Conservation (phyloP, 2,797 vertebrate species). For the Hozukius guyotensis region DNA sequence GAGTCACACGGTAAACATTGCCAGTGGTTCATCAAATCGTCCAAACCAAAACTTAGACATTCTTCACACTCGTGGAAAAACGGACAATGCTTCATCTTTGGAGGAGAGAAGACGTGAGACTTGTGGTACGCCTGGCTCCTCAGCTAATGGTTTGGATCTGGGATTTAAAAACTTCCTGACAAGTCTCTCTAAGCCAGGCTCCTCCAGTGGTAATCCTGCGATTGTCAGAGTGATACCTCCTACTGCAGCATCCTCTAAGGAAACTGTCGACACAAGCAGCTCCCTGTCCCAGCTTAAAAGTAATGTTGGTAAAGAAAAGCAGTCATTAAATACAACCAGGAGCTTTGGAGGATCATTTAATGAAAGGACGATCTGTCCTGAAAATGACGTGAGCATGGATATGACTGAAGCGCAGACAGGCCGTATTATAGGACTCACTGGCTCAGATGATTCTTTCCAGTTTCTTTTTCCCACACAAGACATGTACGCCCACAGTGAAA, state of each 20-base stretch:
- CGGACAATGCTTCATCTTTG: constrained; percentile 7
- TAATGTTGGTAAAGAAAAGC: constrained; percentile 73
- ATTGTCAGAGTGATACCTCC: neutral
- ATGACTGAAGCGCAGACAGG: constrained; percentile 60
- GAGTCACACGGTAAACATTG: constrained; percentile 86
- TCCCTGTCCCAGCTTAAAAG: constrained; percentile 9
- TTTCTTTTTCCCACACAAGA: constrained; percentile 47
- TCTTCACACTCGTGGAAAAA: neutral
- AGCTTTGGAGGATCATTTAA: neutral
- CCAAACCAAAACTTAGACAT: neutral
- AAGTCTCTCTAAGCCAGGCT: constrained; percentile 43
- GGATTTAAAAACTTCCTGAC: constrained; percentile 41
- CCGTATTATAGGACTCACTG: constrained; percentile 5
- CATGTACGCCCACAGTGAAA: neutral
- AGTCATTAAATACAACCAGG: neutral
- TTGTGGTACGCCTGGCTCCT: neutral
- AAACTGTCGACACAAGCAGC: constrained; percentile 1
- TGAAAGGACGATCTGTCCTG: constrained; percentile 2
- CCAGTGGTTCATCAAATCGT: constrained; percentile 41
- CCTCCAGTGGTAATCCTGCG: neutral
- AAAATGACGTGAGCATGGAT: constrained; percentile 53
- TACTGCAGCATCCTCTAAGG: neutral
- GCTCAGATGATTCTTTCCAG: constrained; percentile 27
- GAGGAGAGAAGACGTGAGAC: constrained; percentile 29
- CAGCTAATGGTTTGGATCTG: constrained; percentile 24